Conservation (phyloP, 2,797 vertebrate genomes). For the Kryptolebias ocellatus region DNA sequence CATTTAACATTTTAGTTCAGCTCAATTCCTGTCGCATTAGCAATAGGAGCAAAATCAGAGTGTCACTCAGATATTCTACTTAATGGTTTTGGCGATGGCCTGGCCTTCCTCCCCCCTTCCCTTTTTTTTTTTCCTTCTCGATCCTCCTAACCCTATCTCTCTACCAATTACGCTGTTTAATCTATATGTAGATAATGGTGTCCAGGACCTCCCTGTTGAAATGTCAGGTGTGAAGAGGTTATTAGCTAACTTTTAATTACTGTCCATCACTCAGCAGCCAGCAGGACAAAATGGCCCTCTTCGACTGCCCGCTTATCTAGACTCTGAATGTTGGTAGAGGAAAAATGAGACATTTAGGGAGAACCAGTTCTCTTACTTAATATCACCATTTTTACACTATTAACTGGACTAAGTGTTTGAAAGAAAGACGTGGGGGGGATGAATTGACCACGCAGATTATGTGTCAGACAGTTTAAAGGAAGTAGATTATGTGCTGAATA, state of each 20-base stretch:
- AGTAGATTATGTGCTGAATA: slow-evolving; percentile 22
- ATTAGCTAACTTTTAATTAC: slow-evolving; percentile 99
- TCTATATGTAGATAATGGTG: slow-evolving; percentile 98
- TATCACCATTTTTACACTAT: slow-evolving; percentile 68
- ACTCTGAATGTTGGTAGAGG: slow-evolving; percentile 55
- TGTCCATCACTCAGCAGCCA: slow-evolving; percentile 90
- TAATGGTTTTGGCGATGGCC: slow-evolving; percentile 83
- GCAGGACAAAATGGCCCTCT: slow-evolving; percentile 81
- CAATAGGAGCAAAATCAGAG: slow-evolving; percentile 85
- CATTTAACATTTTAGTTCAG: slow-evolving; percentile 86
- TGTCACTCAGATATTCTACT: slow-evolving; percentile 88
- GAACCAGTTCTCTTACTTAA: slow-evolving; percentile 63
- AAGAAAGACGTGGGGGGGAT: slow-evolving; percentile 23
- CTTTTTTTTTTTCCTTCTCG: slow-evolving; percentile 79
- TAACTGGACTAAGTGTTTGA: slow-evolving; percentile 58
- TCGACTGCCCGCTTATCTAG: slow-evolving; percentile 68
- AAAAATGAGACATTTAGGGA: slow-evolving; percentile 61
- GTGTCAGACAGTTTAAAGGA: slow-evolving; percentile 53
- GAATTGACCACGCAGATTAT: slow-evolving; percentile 41
- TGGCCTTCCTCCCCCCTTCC: slow-evolving; percentile 66
- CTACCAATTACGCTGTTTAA: slow-evolving; percentile 97
- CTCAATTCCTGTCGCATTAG: slow-evolving; percentile 93
- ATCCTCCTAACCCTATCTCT: slow-evolving; percentile 90
- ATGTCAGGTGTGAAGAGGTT: slow-evolving; percentile 96
- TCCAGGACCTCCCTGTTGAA: slow-evolving; percentile 92